Evolutionary conservation across 2,888 invertebrate species (phyloP).

Genomic region (Branchellion lobata): DNA sequence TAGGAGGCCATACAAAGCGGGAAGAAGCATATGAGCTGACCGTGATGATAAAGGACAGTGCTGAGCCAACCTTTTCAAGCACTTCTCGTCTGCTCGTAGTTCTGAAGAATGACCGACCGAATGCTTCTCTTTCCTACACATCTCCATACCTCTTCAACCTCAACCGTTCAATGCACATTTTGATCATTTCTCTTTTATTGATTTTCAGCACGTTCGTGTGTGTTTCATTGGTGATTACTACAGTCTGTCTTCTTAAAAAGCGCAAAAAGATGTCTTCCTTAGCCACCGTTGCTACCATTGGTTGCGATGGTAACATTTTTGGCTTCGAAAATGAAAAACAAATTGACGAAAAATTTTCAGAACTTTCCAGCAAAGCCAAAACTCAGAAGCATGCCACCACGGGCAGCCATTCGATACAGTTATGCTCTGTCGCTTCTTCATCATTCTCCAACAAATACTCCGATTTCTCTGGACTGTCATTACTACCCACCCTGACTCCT

Average conservation of each 20-base stretch:
- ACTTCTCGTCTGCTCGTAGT: constrained; percentile 31
- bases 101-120: background rate
- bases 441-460: too few species aligned
- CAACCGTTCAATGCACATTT: constrained; percentile 21
- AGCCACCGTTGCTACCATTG: constrained; percentile 30
- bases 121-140: background rate
- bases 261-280: constrained; percentile 32
- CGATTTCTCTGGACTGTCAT: too few species aligned
- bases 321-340: constrained; percentile 21
- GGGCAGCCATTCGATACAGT: background rate
- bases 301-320: constrained; percentile 21
- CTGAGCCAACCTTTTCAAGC: constrained; percentile 8
- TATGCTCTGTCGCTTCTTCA: background rate
- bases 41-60: constrained; percentile 36
- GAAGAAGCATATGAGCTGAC: constrained; percentile 2
- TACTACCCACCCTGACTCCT: too few species aligned
- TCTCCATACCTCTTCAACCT: constrained; percentile 26
- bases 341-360: background rate
- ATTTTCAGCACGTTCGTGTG: constrained; percentile 35
- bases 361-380: background rate
- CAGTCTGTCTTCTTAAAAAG: constrained; percentile 35
- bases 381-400: background rate
- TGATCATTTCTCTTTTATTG: constrained; percentile 27
- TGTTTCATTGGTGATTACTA: constrained; percentile 14
- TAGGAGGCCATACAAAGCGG: background rate